Base-by-base conservation (phyloP, 2,797 vertebrate species). In the Clarias fuscus region DNA sequence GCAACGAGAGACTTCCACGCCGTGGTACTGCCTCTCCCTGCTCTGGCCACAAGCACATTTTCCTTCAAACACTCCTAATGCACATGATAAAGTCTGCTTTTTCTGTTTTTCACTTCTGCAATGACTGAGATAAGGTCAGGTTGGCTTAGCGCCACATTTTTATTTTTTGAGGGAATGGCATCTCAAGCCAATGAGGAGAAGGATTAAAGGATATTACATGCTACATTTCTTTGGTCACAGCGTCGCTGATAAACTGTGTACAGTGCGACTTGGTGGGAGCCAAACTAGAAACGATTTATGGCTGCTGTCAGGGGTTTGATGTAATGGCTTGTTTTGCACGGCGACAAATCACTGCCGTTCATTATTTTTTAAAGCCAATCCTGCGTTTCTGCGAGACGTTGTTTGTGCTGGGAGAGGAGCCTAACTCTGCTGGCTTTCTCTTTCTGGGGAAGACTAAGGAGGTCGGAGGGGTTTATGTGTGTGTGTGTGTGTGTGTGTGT, bases 1-100 rank as follows among this genome's bases (percentile, higher is more conserved):
- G 90, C 89, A 91, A 90, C 33, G 62, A 65, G 86, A 88, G 90
- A 84, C 86, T 84, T 87, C 71, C 90, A 89, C 89, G 75, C 88
- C 72, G 67, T 91, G 90, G 89, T 90, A 91, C 90, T 75, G 84
- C 72, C 88, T 86, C 87, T 86, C 79, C 86, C 88, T 85, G 83
- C 86, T 88, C 80, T 88, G 87, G 85, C 75, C 83, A 77, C 84
- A 85, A 76, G 78, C 64, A 17, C 85, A 53, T 86, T 84, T 84
- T 88, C 86, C 70, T 84, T 91, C 85, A 88, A 88, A 80, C 82
- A 86, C 84, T 89, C 89, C 90, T 87, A 84, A 88, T 91, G 85
- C 48, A 79, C 86, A 88, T 88, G 86, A 87, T 79, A 82, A 82
- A 64, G 78, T 79, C 65, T 24, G 82, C 37, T 89, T 73, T 73